These are phyloP conservation scores for Electrophaes corylata DNA, from an alignment of 2,888 invertebrate genomes.

Conservation along the genomic window DNA sequence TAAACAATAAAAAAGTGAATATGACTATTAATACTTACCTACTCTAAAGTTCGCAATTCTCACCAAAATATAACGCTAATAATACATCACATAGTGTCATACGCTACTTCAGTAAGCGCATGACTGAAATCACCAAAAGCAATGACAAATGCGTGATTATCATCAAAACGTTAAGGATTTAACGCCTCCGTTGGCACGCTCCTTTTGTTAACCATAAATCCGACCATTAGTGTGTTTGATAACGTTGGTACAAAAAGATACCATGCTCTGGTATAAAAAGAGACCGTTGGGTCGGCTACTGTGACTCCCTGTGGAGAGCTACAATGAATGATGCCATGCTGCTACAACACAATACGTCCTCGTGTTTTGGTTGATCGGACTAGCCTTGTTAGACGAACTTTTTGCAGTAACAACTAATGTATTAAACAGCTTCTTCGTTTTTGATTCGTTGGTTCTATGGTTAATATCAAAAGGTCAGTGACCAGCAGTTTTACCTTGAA, in stretches of 20 bases:
- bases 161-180: conserved; percentile 84
- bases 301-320: conserved; percentile 72
- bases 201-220: conserved; percentile 82
- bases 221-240: conserved; percentile 83
- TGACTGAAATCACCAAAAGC: conserved; percentile 58
- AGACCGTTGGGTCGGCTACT: conserved; percentile 70
- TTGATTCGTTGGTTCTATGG: neutral
- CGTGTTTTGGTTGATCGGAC: conserved; percentile 57
- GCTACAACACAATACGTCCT: conserved; percentile 61
- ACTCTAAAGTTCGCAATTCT: neutral
- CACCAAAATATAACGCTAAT: neutral
- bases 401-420: conserved; percentile 10
- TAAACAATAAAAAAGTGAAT: neutral
- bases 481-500: neutral
- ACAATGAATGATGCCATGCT: conserved; percentile 75
- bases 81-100: neutral
- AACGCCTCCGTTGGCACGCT: conserved; percentile 84
- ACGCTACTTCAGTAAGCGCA: conserved; percentile 52
- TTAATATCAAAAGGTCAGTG: neutral
- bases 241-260: conserved; percentile 56
- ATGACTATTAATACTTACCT: neutral
- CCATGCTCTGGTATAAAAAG: conserved; percentile 71
- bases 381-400: conserved; percentile 52
- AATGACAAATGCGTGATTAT: conserved; percentile 79
- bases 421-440: neutral